Evolutionary conservation across 1,140 invertebrate genomes (phyloP).

Genomic region (Diachasmimorpha longicaudata): DNA sequence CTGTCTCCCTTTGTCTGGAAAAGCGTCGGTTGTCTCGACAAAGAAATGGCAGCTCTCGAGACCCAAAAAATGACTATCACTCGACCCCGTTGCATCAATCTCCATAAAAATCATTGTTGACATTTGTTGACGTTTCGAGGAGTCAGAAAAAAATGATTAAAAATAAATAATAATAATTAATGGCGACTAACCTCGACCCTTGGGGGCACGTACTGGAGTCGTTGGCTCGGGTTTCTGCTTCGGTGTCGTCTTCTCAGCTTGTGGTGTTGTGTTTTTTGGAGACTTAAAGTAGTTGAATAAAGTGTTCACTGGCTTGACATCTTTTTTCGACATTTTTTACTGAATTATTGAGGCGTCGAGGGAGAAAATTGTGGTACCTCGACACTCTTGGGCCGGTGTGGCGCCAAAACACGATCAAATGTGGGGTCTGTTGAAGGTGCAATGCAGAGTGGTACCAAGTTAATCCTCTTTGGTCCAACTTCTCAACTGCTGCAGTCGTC

Average conservation of each 20-base stretch:
- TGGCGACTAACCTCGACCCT: conserved; percentile 24
- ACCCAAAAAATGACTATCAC: neutral
- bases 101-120: neutral
- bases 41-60: neutral
- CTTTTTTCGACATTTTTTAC: conserved; percentile 37
- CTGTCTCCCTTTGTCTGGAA: neutral
- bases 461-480: too few species aligned
- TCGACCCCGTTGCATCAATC: neutral
- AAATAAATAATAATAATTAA: neutral
- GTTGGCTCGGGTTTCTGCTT: conserved; percentile 27
- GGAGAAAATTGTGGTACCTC: too few species aligned
- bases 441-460: too few species aligned
- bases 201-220: conserved; percentile 47
- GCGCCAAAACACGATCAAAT: too few species aligned
- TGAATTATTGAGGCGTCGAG: neutral
- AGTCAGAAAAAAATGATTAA: neutral
- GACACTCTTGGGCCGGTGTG: too few species aligned
- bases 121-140: neutral
- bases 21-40: neutral
- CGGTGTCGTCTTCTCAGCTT: neutral
- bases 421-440: too few species aligned
- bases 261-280: conserved; percentile 26
- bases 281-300: conserved; percentile 16
- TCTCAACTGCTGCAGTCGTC: too few species aligned
- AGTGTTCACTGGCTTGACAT: conserved; percentile 33